These are phyloP conservation scores for Pogonocichla stellata DNA, from an alignment of 2,113 vertebrate species.

Conservation along the genomic window DNA sequence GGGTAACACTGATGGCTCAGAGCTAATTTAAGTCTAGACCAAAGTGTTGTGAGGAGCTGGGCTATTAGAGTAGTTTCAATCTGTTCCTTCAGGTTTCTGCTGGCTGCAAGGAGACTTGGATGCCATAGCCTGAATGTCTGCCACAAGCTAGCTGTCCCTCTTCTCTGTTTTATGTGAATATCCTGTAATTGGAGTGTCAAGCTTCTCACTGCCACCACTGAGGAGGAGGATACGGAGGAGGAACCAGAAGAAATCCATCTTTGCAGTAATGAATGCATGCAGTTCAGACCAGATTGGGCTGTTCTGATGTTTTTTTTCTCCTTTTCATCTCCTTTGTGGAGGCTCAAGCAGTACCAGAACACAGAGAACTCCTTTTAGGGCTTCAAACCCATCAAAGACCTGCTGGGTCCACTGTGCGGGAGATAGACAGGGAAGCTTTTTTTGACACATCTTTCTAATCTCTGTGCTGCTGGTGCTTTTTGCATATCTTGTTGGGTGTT, in stretches of 20 bases:
- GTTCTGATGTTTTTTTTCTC: conserved; percentile 21
- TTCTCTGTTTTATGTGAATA: not conserved
- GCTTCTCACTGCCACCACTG: not conserved
- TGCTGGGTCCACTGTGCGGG: not conserved
- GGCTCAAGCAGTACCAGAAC: not conserved
- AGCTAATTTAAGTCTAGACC: not conserved
- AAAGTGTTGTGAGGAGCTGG: rapidly evolving
- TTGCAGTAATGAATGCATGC: not conserved
- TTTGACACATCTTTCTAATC: conserved; percentile 1
- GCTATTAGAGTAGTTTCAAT: not conserved
- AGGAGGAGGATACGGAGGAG: conserved; percentile 36
- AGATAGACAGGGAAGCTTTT: not conserved
- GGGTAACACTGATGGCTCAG: not conserved
- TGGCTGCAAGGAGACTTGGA: not conserved
- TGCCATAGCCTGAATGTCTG: not conserved
- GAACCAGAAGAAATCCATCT: conserved; percentile 20
- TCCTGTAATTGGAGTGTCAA: conserved; percentile 21
- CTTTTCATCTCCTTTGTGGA: conserved; percentile 9
- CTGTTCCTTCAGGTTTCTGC: not conserved
- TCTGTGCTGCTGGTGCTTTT: not conserved
- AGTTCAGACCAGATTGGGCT: conserved; percentile 5
- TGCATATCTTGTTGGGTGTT: not conserved
- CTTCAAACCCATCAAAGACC: conserved; percentile 22
- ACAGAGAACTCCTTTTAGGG: conserved; percentile 5
- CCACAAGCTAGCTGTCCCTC: not conserved